Percentiles rank a stretch among this genome's conserved stretches.
Conservation (phyloP, 1,140 invertebrate species). For the Protaetia brevitarsis region DNA sequence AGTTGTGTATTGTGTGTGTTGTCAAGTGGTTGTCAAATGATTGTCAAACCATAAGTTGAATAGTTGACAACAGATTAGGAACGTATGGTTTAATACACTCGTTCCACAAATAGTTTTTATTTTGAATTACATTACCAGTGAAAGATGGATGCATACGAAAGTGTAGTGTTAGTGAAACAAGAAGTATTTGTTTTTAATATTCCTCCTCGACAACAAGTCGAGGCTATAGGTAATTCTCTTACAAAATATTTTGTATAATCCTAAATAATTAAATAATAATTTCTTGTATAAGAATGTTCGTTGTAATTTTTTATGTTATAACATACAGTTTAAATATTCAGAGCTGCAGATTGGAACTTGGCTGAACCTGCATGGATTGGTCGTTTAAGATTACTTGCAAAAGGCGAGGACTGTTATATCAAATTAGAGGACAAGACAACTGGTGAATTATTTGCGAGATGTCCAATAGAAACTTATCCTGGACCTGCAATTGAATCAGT, state of each 20-base stretch:
- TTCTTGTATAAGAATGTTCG: background rate
- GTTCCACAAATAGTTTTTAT: background rate
- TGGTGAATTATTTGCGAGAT: slow-evolving; percentile 97
- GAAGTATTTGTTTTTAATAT: slow-evolving; percentile 99
- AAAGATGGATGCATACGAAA: slow-evolving; percentile 88
- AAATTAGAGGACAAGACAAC: slow-evolving; percentile 95
- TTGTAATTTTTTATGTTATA: background rate
- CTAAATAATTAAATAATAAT: background rate
- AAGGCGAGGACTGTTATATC: slow-evolving; percentile 80
- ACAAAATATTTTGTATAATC: background rate
- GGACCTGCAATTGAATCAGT: slow-evolving; percentile 93
- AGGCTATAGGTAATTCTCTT: slow-evolving; percentile 90
- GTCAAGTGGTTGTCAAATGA: too few relatives aligned
- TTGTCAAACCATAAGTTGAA: background rate
- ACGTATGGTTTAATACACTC: background rate
- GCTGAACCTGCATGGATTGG: slow-evolving; percentile 96
- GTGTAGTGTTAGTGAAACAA: slow-evolving; percentile 93
- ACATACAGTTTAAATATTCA: slow-evolving; percentile 46
- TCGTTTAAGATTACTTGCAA: slow-evolving; percentile 83
- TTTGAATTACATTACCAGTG: background rate
- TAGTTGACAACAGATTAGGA: background rate
- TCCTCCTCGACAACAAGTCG: slow-evolving; percentile 90
- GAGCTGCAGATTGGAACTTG: slow-evolving; percentile 97
- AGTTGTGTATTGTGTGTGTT: too few relatives aligned
- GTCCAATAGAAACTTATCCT: slow-evolving; percentile 95